These are phyloP conservation scores for Nomada hirtipes DNA, from an alignment of 2,888 invertebrate species.

Conservation along the genomic window DNA sequence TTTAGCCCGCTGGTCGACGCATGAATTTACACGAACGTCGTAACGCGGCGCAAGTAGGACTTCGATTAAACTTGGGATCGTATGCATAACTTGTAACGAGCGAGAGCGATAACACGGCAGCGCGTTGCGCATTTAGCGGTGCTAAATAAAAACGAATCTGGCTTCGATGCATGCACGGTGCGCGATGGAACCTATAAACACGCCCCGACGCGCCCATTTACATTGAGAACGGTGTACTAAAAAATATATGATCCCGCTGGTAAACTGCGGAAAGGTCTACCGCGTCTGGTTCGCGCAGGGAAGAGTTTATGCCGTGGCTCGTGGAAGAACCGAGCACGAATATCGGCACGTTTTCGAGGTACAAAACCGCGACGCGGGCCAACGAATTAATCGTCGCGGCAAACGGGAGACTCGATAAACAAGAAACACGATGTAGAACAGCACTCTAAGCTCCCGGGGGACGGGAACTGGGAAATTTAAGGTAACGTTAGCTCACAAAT, in stretches of 20 bases:
- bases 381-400: constrained; percentile 41
- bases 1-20: constrained; percentile 3
- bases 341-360: constrained; percentile 1
- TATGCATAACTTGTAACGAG: not conserved
- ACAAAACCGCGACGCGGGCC: constrained; percentile 36
- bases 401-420: constrained; percentile 45
- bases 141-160: constrained; percentile 1
- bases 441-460: constrained; percentile 45
- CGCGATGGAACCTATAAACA: no score
- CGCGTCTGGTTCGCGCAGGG: no score
- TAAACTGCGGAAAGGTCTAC: no score
- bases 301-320: not conserved
- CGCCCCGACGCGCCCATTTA: no score
- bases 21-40: not conserved
- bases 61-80: constrained; percentile 13
- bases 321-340: not conserved
- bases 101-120: constrained; percentile 9
- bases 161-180: constrained; percentile 5
- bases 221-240: no score
- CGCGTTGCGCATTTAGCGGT: not conserved
- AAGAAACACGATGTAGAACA: constrained; percentile 50
- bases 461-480: constrained; percentile 45
- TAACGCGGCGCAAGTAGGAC: constrained; percentile 18
- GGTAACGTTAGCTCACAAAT: constrained; percentile 50
- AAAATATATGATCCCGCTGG: no score